phyloP scores from a whole-genome alignment of 2,113 vertebrate genomes.

The Ariopsis seemanni region DNA sequence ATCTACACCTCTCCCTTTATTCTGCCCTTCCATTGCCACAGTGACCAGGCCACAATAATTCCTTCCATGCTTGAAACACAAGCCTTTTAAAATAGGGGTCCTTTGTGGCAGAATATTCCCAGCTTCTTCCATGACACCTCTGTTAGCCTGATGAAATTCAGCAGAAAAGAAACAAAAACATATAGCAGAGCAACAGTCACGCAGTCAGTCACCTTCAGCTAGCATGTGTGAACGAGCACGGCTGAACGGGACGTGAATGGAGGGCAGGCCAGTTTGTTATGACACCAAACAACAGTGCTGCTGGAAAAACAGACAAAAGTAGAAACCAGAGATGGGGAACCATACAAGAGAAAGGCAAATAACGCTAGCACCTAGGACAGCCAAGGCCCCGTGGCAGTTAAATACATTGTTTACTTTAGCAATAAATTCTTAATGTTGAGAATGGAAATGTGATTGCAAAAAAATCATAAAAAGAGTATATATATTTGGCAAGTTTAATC shows the following conservation, averaged over 20 bases:
- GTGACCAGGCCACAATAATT: slow-evolving; percentile 5
- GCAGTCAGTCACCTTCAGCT: slow-evolving; percentile 36
- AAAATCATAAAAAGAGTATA: not conserved
- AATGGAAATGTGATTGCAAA: slow-evolving; percentile 55
- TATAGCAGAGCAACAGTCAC: not conserved
- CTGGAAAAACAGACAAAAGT: slow-evolving; percentile 72
- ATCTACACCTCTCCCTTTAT: slow-evolving; percentile 29
- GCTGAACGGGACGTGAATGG: slow-evolving; percentile 58
- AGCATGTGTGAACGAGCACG: slow-evolving; percentile 58
- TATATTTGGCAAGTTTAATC: not conserved
- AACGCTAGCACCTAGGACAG: slow-evolving; percentile 66
- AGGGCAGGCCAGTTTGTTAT: slow-evolving; percentile 67
- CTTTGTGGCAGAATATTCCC: slow-evolving; percentile 18
- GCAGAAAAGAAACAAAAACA: slow-evolving; percentile 40
- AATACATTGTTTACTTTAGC: slow-evolving; percentile 66
- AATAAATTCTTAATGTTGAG: slow-evolving; percentile 59
- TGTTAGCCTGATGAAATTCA: slow-evolving; percentile 19
- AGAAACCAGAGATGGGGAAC: slow-evolving; percentile 72
- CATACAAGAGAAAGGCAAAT: slow-evolving; percentile 75
- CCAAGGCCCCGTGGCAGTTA: slow-evolving; percentile 11
- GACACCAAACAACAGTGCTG: slow-evolving; percentile 73
- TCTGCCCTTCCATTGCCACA: slow-evolving; percentile 28
- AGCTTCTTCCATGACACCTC: slow-evolving; percentile 31
- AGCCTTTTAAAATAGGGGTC: slow-evolving; percentile 21
- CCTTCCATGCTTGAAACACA: slow-evolving; percentile 33